A percentile compares a stretch with the other conserved stretches of the same genome.
These are phyloP conservation scores for Ophion ventricosus DNA, from an alignment of 2,888 invertebrate genomes.

Conservation along the genomic window DNA sequence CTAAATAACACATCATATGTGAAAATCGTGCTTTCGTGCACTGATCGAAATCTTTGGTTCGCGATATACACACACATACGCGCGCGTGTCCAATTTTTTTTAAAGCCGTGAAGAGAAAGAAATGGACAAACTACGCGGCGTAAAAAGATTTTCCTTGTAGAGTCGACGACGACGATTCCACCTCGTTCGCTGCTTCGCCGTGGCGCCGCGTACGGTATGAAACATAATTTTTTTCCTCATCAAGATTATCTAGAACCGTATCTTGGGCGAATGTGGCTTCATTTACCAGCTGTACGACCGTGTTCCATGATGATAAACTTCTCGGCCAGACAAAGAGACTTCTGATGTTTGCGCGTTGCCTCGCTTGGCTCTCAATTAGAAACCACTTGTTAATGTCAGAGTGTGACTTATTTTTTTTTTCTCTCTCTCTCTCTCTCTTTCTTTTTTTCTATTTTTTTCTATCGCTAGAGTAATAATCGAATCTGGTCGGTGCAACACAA, in stretches of 20 bases:
- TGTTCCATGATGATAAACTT: slow-evolving; percentile 11
- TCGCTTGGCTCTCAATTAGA: slow-evolving; percentile 53
- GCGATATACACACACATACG: not conserved
- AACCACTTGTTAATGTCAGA: slow-evolving; percentile 57
- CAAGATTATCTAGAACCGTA: not conserved
- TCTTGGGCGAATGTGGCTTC: not conserved
- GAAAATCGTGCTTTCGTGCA: too few relatives aligned
- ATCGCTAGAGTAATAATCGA: too few relatives aligned
- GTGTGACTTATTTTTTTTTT: slow-evolving; percentile 33
- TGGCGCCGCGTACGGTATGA: too few relatives aligned
- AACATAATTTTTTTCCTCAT: not conserved
- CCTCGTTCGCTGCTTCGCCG: not conserved
- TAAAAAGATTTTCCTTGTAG: not conserved
- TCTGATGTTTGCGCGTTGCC: not conserved
- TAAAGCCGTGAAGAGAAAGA: not conserved
- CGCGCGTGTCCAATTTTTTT: not conserved
- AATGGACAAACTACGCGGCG: not conserved
- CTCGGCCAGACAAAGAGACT: slow-evolving; percentile 4
- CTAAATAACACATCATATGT: too few relatives aligned
- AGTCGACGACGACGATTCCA: not conserved
- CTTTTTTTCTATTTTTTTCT: not conserved
- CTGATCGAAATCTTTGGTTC: too few relatives aligned
- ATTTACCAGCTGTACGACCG: not conserved
- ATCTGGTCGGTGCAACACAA: too few relatives aligned
- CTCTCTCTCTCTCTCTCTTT: too few relatives aligned